These are phyloP conservation scores for Homarus americanus DNA, from an alignment of 1,140 invertebrate genomes.

Conservation along the genomic window DNA sequence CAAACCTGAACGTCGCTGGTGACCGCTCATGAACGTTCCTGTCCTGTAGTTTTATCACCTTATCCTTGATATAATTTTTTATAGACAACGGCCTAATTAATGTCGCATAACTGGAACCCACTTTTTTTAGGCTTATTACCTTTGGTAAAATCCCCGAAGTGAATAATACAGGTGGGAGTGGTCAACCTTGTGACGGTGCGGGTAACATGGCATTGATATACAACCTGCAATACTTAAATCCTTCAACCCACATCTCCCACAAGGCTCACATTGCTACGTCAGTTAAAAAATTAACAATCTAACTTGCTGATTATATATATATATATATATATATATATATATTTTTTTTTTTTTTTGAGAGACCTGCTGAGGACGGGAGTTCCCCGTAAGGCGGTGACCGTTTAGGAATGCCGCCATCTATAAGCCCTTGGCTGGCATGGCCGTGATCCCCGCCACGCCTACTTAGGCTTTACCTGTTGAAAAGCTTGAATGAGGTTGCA, in stretches of 20 bases:
- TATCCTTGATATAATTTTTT: neutral
- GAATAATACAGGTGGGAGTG: neutral
- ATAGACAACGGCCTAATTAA: neutral
- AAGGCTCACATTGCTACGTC: too few species aligned
- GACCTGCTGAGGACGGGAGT: neutral
- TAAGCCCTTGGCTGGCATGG: neutral
- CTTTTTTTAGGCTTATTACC: neutral
- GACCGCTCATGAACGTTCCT: too few species aligned
- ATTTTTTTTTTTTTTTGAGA: constrained; percentile 7
- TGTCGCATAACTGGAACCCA: neutral
- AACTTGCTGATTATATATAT: neutral
- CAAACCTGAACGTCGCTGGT: too few species aligned
- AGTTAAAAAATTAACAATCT: too few species aligned
- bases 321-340: constrained; percentile 39
- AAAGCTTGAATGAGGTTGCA: neutral
- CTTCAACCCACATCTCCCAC: too few species aligned
- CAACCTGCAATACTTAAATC: too few species aligned
- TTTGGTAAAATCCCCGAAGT: constrained; percentile 8
- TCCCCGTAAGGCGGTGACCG: neutral
- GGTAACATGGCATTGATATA: neutral
- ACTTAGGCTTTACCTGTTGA: neutral
- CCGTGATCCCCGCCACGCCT: neutral
- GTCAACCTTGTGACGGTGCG: neutral
- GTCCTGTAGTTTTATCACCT: neutral
- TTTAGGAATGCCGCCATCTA: neutral